Evolutionary conservation across 2,113 vertebrate species (phyloP).

Genomic region (Nerophis lumbriciformis): DNA sequence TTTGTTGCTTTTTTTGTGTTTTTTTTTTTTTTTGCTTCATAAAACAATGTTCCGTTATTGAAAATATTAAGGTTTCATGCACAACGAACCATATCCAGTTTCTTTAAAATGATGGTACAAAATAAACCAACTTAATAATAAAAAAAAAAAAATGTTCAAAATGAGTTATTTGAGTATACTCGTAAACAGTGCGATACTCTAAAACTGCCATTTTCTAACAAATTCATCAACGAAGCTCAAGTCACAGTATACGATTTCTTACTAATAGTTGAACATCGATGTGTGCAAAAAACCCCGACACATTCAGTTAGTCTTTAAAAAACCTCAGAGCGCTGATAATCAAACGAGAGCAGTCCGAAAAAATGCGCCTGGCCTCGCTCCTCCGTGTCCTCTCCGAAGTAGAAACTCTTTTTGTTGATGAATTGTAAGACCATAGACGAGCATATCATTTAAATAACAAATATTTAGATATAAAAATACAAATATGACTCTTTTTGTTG

Average conservation of each 20-base stretch:
- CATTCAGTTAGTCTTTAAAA: conserved; percentile 80
- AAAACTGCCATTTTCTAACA: conserved; percentile 77
- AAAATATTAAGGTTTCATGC: conserved; percentile 90
- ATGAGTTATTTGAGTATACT: conserved; percentile 78
- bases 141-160: conserved; percentile 77
- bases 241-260: conserved; percentile 82
- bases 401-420: conserved; percentile 78
- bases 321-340: conserved; percentile 68
- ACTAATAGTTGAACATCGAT: conserved; percentile 82
- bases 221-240: conserved; percentile 79
- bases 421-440: conserved; percentile 81
- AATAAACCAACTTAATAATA: conserved; percentile 72
- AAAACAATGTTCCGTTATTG: conserved; percentile 85
- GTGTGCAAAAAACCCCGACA: conserved; percentile 81
- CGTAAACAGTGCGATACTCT: conserved; percentile 82
- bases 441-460: conserved; percentile 89
- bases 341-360: conserved; percentile 57
- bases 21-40: conserved; percentile 80
- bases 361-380: conserved; percentile 52
- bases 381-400: conserved; percentile 64
- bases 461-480: conserved; percentile 97
- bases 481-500: conserved; percentile 79
- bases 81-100: conserved; percentile 84
- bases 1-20: conserved; percentile 73
- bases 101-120: conserved; percentile 89